A percentile compares a stretch with the other conserved stretches of the same genome.
Conservation (phyloP, 2,888 invertebrate genomes). For the Salticus scenicus region DNA sequence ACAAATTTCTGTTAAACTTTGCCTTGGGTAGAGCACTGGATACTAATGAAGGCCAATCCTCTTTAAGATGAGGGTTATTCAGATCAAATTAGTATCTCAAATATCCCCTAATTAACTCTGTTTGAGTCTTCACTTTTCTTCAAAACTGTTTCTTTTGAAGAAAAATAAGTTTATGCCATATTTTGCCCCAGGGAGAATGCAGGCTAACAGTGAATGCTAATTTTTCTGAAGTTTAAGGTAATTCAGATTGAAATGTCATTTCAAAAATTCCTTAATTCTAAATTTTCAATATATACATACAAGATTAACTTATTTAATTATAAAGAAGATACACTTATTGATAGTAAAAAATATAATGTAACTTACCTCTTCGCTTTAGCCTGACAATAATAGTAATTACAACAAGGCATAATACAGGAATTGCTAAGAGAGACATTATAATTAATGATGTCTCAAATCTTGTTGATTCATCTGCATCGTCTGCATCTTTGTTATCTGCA, state of each 20-base stretch:
- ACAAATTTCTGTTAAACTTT: no score
- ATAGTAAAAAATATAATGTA: conserved; percentile 19
- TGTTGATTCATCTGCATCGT: conserved; percentile 27
- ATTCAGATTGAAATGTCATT: neutral
- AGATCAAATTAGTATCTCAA: no score
- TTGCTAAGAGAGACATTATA: conserved; percentile 75
- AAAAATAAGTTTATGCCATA: no score
- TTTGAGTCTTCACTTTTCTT: no score
- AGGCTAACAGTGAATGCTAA: no score
- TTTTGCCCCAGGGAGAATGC: no score
- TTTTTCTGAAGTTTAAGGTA: no score
- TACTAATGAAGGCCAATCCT: no score
- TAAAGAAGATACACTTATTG: neutral
- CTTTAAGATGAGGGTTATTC: no score
- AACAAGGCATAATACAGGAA: conserved; percentile 76
- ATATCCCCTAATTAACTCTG: no score
- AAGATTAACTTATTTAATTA: neutral
- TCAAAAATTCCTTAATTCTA: neutral
- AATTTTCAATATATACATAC: neutral
- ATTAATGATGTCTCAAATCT: conserved; percentile 75
- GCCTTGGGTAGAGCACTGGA: no score
- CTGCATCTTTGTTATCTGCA: neutral
- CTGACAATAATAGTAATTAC: conserved; percentile 75
- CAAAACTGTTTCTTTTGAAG: no score
- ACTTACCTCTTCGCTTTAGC: conserved; percentile 75